These are phyloP conservation scores for Tipula helvola DNA, from an alignment of 2,888 invertebrate genomes.

Conservation along the genomic window DNA sequence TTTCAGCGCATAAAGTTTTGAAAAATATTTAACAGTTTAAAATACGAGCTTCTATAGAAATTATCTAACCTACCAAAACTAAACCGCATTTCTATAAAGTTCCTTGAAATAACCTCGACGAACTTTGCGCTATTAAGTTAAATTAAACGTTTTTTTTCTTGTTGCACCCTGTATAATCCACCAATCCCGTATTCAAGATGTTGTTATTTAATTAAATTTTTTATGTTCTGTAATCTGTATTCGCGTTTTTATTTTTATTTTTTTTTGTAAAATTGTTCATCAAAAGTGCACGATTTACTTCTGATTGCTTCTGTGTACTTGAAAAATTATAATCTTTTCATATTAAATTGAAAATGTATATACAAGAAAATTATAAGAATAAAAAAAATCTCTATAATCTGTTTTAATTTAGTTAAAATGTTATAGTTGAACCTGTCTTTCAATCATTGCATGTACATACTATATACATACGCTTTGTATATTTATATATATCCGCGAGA, in stretches of 20 bases:
- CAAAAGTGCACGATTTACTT: background rate
- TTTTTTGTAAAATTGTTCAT: background rate
- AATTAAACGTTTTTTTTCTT: background rate
- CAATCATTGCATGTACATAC: background rate
- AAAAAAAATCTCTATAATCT: background rate
- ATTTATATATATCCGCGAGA: background rate
- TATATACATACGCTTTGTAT: background rate
- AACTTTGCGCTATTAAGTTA: background rate
- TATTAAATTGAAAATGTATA: background rate
- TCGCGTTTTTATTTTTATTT: background rate
- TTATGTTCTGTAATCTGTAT: background rate
- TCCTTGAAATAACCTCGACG: too few relatives aligned
- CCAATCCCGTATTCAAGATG: background rate
- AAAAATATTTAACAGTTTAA: too few relatives aligned
- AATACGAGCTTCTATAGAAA: too few relatives aligned
- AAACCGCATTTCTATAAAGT: too few relatives aligned
- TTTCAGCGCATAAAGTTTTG: too few relatives aligned
- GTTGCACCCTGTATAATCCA: background rate
- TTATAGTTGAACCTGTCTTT: constrained; percentile 4
- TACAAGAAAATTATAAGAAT: background rate
- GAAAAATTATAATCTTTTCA: background rate
- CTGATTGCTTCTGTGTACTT: constrained; percentile 4
- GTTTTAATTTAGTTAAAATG: background rate
- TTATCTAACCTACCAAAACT: too few relatives aligned
- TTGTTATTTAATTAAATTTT: background rate